A percentile compares a stretch with the other conserved stretches of the same genome.
Conservation (phyloP, 2,113 vertebrate genomes). For the Monarcha castaneiventris region DNA sequence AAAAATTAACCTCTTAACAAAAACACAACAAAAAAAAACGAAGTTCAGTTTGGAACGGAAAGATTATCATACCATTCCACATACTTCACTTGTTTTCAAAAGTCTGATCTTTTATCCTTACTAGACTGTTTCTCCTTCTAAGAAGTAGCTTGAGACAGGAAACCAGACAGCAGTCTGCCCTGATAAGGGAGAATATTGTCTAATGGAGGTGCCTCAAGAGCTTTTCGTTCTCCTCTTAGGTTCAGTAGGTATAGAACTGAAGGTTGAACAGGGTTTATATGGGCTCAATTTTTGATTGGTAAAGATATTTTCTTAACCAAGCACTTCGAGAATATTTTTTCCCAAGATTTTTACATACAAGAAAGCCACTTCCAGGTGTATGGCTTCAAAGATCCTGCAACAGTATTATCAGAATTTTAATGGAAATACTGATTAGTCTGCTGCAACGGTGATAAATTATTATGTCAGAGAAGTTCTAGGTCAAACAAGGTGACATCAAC, state of each 20-base stretch:
- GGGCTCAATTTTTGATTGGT: background rate
- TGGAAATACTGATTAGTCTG: background rate
- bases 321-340: background rate
- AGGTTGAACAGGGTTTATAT: background rate
- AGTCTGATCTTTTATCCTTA: slow-evolving; percentile 60
- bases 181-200: slow-evolving; percentile 76
- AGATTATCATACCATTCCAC: slow-evolving; percentile 36
- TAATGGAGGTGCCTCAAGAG: slow-evolving; percentile 57
- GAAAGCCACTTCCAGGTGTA: background rate
- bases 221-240: slow-evolving; percentile 14
- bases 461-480: background rate
- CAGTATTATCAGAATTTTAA: background rate
- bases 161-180: slow-evolving; percentile 74
- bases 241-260: slow-evolving; percentile 22
- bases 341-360: background rate
- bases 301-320: background rate
- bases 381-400: background rate
- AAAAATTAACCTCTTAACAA: background rate
- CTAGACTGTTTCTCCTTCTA: slow-evolving; percentile 71
- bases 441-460: background rate
- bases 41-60: slow-evolving; percentile 13
- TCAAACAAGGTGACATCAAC: background rate
- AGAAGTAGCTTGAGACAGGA: slow-evolving; percentile 82
- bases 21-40: background rate
- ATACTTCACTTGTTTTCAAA: slow-evolving; percentile 59